Percentiles rank a stretch among this genome's conserved stretches.
These are phyloP conservation scores for Channa striata DNA, from an alignment of 2,797 vertebrate species.

Conservation along the genomic window DNA sequence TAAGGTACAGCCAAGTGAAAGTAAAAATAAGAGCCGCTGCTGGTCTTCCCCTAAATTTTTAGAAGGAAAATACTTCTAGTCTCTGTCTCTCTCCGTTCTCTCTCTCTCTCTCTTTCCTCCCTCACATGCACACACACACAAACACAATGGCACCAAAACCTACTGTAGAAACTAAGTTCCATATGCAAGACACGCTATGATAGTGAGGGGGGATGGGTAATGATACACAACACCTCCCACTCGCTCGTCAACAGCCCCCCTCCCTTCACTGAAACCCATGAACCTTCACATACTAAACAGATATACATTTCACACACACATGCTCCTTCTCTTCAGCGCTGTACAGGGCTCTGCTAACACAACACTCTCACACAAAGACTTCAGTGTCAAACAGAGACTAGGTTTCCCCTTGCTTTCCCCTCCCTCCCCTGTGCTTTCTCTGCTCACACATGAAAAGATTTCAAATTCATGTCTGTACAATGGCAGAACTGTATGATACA, in stretches of 20 bases:
- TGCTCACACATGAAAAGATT: slow-evolving; percentile 40
- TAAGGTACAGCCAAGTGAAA: slow-evolving; percentile 38
- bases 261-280: slow-evolving; percentile 62
- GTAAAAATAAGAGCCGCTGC: slow-evolving; percentile 34
- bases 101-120: too few relatives aligned
- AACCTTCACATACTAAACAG: slow-evolving; percentile 77
- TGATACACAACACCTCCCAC: slow-evolving; percentile 72
- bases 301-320: slow-evolving; percentile 64
- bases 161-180: too few relatives aligned
- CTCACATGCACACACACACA: too few relatives aligned
- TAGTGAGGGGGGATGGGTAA: slow-evolving; percentile 70
- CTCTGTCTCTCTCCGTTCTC: too few relatives aligned
- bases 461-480: slow-evolving; percentile 30
- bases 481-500: slow-evolving; percentile 7
- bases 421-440: slow-evolving; percentile 39
- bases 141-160: too few relatives aligned
- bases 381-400: slow-evolving; percentile 62
- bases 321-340: slow-evolving; percentile 54
- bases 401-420: slow-evolving; percentile 23
- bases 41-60: slow-evolving; percentile 34
- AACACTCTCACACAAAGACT: slow-evolving; percentile 68
- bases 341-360: slow-evolving; percentile 55
- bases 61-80: too few relatives aligned
- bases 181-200: slow-evolving; percentile 48
- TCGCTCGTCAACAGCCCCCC: slow-evolving; percentile 68